Base-by-base conservation (phyloP, 2,113 vertebrate species). In the Campylomormyrus numenius region DNA sequence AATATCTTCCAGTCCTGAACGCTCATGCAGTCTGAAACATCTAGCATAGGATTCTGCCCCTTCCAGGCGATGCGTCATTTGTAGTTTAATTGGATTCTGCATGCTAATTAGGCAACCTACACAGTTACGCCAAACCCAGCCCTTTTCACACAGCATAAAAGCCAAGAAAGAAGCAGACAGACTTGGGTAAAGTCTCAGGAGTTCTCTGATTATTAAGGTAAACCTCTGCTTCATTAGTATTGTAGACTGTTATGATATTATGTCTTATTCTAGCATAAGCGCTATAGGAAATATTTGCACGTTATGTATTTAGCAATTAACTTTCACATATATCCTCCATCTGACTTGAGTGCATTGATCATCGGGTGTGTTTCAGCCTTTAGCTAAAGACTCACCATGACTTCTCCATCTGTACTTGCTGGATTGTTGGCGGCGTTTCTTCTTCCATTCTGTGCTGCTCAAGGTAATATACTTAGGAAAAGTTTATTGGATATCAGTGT, bases 121-220 rank as follows among this genome's bases (percentile, higher is more conserved):
- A 21, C 88, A 74, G 87, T 50, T 58, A 89, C 3, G 70, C 87
- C 88, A 89, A 91, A 92, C 88, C 92, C 92, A 91, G 90, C 91
- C 92, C 91, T 52, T 90, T 31, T 21, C 2, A 42, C 49, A 35
- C 50, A 85, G 91, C 92, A 92, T 92, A 93, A 92, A 90, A 90
- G 45, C 24, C 89, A 52, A 90, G 50, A 21, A 42, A 4, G 53
- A 84, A 56, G 10, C 62, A 24, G 42, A 87, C 56, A 53, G 27
- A 90, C 24, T 45, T 85, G 49, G 39, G 7, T 70, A 19, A 91
- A 3, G 45, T 74, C 19, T 48, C 27, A 24, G 27, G 49, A 90
- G 86, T 39, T 27, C 53, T 89, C 31, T 88, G 46, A 31, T 90
- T 62, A 74, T 80, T 52, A 90, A 90, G 90, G 90, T 89, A 77